Evolutionary conservation across 1,140 invertebrate species (phyloP).

Genomic region (Tetramorium simillimum): DNA sequence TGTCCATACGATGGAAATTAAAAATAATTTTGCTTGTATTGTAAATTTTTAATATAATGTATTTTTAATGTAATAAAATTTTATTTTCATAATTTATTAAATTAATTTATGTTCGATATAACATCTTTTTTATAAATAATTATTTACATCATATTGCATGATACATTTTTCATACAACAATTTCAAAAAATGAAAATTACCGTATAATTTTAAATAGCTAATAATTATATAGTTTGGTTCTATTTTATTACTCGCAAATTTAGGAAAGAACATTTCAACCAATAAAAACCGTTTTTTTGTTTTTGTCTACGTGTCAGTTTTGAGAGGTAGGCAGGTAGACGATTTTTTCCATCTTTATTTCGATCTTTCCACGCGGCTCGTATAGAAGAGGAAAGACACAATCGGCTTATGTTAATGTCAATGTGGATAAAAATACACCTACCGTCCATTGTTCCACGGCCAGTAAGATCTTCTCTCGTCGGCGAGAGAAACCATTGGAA

Average conservation of each 20-base stretch:
- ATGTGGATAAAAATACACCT: slow-evolving; percentile 72
- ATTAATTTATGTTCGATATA: not conserved
- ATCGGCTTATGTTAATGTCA: slow-evolving; percentile 75
- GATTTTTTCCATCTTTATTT: slow-evolving; percentile 45
- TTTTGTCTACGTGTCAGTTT: slow-evolving; percentile 44
- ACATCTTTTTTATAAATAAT: not conserved
- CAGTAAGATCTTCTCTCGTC: slow-evolving; percentile 58
- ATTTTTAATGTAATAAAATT: not conserved
- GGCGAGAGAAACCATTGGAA: slow-evolving; percentile 61
- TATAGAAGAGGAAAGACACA: slow-evolving; percentile 61
- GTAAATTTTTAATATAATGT: not conserved
- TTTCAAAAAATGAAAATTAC: not conserved
- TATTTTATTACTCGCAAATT: slow-evolving; percentile 4
- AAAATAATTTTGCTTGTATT: not conserved
- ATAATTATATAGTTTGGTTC: not conserved
- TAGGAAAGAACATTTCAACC: not conserved
- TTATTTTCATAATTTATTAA: not conserved
- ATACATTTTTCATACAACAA: not conserved
- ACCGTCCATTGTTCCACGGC: slow-evolving; percentile 70
- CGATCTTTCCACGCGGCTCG: slow-evolving; percentile 56
- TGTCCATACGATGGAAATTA: not conserved
- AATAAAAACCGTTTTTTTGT: slow-evolving; percentile 6
- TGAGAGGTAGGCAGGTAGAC: slow-evolving; percentile 24
- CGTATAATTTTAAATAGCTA: not conserved
- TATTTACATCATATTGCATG: not conserved